phyloP scores from a whole-genome alignment of 2,113 vertebrate genomes.

The Hemiprocne comata region DNA sequence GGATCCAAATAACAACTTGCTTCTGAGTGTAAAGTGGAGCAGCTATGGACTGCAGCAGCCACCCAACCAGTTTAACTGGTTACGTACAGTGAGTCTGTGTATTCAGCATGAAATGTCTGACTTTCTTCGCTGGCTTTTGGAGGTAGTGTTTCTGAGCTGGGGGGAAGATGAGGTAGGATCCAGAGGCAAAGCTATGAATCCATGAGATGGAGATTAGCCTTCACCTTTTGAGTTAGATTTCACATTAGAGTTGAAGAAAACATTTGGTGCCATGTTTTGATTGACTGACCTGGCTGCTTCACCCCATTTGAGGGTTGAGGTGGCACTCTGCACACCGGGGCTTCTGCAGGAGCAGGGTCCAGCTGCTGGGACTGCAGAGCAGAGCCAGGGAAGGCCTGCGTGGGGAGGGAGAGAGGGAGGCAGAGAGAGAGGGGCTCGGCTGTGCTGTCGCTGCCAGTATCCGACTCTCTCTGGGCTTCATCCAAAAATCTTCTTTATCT shows the following conservation, averaged over 20 bases:
- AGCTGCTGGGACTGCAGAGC: background rate
- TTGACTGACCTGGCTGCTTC: background rate
- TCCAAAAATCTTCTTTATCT: background rate
- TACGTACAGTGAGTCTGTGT: background rate
- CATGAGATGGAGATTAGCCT: background rate
- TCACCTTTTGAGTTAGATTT: background rate
- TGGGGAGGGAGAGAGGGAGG: background rate
- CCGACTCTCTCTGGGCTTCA: background rate
- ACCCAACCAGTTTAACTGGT: conserved; percentile 31
- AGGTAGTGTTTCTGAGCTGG: background rate
- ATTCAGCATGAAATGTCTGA: background rate
- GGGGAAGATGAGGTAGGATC: background rate
- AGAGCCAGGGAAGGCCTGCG: fast-evolving
- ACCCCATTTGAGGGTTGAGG: background rate
- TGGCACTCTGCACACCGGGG: fast-evolving
- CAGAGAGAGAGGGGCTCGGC: background rate
- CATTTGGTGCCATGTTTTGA: fast-evolving
- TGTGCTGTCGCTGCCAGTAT: background rate
- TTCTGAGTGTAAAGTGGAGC: background rate
- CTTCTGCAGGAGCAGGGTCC: background rate
- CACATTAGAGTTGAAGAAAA: background rate
- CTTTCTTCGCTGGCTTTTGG: background rate
- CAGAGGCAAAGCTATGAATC: background rate
- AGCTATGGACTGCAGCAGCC: background rate
- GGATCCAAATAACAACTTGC: background rate